Evolutionary conservation across 1,140 invertebrate genomes (phyloP).

Genomic region (Subanguina moxae): DNA sequence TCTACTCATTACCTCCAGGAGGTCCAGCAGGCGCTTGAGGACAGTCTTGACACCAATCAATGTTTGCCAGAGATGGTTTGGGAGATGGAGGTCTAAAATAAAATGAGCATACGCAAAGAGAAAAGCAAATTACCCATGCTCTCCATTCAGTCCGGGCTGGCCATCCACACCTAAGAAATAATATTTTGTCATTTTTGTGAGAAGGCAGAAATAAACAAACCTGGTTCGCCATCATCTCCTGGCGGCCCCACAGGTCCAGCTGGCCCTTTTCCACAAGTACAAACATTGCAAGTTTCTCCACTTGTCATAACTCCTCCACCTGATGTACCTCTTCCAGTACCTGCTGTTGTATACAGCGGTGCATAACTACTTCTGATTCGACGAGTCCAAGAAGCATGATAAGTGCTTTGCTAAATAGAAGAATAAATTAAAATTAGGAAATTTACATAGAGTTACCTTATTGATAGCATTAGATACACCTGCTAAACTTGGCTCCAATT

Average conservation of each 20-base stretch:
- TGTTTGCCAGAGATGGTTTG: conserved; percentile 4
- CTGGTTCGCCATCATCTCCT: conserved; percentile 16
- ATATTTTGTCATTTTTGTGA: not conserved
- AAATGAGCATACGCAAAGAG: not conserved
- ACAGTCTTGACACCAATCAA: conserved; percentile 23
- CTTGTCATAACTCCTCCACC: too few species aligned
- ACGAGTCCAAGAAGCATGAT: too few species aligned
- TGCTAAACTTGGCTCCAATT: not conserved
- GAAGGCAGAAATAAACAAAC: not conserved
- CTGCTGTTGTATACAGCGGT: too few species aligned
- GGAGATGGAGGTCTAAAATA: conserved; percentile 8
- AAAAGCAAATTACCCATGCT: not conserved
- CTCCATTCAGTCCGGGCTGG: conserved; percentile 9
- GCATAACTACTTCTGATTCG: too few species aligned
- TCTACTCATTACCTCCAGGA: conserved; percentile 15
- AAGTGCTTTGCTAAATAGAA: too few species aligned
- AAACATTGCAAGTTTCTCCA: not conserved
- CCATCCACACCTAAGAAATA: conserved; percentile 12
- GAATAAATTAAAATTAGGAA: too few species aligned
- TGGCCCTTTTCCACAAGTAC: conserved; percentile 21
- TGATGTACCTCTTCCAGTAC: too few species aligned
- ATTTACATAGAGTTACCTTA: too few species aligned
- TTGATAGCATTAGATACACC: not conserved
- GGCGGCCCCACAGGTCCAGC: conserved; percentile 5
- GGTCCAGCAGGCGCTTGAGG: conserved; percentile 15